These are phyloP conservation scores for Formica aserva DNA, from an alignment of 2,888 invertebrate genomes.

Conservation along the genomic window DNA sequence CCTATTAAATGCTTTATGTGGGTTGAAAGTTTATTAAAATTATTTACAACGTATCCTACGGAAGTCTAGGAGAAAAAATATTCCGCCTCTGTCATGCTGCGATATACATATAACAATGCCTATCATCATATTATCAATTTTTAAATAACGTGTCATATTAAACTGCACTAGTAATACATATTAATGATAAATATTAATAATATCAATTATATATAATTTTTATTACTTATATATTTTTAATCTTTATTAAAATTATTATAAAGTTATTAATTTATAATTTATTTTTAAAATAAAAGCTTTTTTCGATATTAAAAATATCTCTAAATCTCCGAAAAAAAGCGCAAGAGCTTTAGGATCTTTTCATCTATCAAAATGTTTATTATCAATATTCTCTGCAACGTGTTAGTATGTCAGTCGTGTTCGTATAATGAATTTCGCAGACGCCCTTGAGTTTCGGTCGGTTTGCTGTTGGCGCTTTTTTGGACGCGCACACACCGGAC, in stretches of 20 bases:
- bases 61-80: conserved; percentile 4
- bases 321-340: not conserved
- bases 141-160: not conserved
- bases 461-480: not conserved
- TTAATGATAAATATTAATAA: not conserved
- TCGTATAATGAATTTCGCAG: conserved; percentile 12
- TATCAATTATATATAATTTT: not conserved
- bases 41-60: conserved; percentile 26
- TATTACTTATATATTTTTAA: not conserved
- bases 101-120: not conserved
- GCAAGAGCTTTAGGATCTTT: not conserved
- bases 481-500: conserved; percentile 13
- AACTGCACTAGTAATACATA: not conserved
- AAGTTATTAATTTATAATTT: not conserved
- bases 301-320: not conserved
- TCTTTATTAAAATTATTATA: not conserved
- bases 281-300: not conserved
- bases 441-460: conserved; percentile 44
- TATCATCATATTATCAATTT: not conserved
- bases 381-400: not conserved
- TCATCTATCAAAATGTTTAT: not conserved
- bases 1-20: conserved; percentile 12
- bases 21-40: conserved; percentile 9
- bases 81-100: conserved; percentile 11
- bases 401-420: not conserved